phyloP scores from a whole-genome alignment of 1,140 invertebrate species.

The Leptinotarsa texana region DNA sequence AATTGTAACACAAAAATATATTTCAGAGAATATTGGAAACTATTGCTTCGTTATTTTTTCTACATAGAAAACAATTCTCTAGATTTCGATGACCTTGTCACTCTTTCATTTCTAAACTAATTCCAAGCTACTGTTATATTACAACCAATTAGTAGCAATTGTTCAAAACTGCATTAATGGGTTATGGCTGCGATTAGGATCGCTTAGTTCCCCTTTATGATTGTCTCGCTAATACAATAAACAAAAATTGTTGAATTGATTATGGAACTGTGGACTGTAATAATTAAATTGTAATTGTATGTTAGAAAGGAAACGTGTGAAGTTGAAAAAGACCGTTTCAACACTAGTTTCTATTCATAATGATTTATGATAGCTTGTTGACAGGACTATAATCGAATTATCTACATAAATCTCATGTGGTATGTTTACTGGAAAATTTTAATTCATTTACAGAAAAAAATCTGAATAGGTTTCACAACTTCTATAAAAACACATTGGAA shows the following conservation, averaged over 20 bases:
- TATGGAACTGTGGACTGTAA: background rate
- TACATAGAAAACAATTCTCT: no score
- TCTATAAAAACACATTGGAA: no score
- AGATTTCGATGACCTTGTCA: background rate
- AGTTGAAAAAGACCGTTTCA: background rate
- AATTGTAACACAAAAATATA: no score
- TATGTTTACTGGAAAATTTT: no score
- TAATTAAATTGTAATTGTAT: conserved; percentile 5
- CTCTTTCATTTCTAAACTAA: background rate
- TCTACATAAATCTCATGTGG: no score
- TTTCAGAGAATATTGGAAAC: no score
- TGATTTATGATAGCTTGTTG: background rate
- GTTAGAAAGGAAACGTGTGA: background rate
- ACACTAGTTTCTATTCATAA: background rate
- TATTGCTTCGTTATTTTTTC: no score
- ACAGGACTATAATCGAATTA: no score
- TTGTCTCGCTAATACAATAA: background rate
- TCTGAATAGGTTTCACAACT: no score
- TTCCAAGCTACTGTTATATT: background rate
- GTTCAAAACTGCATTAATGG: conserved; percentile 5
- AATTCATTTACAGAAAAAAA: no score
- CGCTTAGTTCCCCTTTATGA: background rate
- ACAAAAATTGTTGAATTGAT: conserved; percentile 1
- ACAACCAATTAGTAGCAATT: background rate
- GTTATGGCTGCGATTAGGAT: background rate